phyloP scores from a whole-genome alignment of 92 coral and sea anemone species.

The Virgularia gustaviana region DNA sequence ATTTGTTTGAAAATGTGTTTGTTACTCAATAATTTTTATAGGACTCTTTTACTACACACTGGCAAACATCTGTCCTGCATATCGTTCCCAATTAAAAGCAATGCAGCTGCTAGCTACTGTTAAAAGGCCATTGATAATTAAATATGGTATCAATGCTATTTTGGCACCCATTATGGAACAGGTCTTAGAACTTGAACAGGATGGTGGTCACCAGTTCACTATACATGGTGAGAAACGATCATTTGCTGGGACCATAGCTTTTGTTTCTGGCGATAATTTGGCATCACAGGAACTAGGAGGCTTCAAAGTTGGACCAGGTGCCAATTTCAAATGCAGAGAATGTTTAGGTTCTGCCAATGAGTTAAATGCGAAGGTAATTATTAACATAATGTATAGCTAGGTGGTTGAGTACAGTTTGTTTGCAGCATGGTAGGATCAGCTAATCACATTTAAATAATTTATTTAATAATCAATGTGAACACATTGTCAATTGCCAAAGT shows the following conservation, averaged over 20 bases:
- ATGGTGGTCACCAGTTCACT: constrained; percentile 25
- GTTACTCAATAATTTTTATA: not conserved
- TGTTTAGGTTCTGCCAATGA: constrained; percentile 35
- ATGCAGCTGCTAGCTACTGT: constrained; percentile 44
- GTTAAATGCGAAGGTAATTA: constrained; percentile 29
- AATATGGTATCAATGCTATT: constrained; percentile 50
- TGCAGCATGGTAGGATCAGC: not conserved
- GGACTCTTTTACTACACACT: constrained; percentile 47
- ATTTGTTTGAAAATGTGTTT: not conserved
- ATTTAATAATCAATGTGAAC: not conserved
- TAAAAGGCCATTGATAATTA: constrained; percentile 38
- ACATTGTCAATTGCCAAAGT: not conserved
- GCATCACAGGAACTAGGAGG: constrained; percentile 39
- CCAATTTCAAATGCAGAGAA: constrained; percentile 20
- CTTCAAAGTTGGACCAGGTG: constrained; percentile 28
- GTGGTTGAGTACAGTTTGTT: not conserved
- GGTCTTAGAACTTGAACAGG: constrained; percentile 37
- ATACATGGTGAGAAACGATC: constrained; percentile 6
- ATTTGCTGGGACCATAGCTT: constrained; percentile 33
- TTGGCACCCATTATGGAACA: constrained; percentile 43
- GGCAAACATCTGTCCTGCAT: constrained; percentile 41
- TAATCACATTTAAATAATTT: not conserved
- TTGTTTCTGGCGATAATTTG: constrained; percentile 30
- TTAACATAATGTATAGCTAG: not conserved
- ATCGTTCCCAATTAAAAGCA: constrained; percentile 47